Conservation (phyloP, 2,888 invertebrate genomes). For the Amphiduros pacificus region DNA sequence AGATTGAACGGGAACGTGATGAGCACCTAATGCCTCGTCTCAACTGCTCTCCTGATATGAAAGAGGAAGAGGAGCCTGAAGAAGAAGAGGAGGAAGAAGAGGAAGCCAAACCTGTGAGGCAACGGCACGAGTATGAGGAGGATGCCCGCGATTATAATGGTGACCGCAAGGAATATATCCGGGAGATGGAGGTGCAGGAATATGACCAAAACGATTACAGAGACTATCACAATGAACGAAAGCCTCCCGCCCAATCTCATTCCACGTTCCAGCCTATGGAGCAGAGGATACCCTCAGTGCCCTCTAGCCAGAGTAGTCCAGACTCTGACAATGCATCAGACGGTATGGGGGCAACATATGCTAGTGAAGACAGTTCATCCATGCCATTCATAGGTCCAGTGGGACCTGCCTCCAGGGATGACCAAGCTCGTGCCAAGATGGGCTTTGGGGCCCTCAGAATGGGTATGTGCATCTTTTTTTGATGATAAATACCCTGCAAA, state of each 20-base stretch:
- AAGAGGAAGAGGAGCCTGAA: too few species aligned
- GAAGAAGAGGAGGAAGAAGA: too few species aligned
- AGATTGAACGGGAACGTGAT: constrained; percentile 75
- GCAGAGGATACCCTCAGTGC: background rate
- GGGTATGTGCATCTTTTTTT: constrained; percentile 1
- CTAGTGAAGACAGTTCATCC: constrained; percentile 32
- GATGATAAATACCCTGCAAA: background rate
- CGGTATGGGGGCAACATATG: background rate
- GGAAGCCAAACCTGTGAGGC: too few species aligned
- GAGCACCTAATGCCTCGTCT: constrained; percentile 82
- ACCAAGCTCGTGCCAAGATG: constrained; percentile 32
- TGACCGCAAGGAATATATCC: too few species aligned
- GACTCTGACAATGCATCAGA: constrained; percentile 10
- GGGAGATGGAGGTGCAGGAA: too few species aligned
- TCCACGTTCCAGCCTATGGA: background rate
- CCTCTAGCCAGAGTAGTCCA: constrained; percentile 15
- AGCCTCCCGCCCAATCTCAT: background rate
- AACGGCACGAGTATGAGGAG: too few species aligned
- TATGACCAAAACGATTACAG: too few species aligned
- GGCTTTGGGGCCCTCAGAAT: constrained; percentile 48
- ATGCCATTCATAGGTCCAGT: constrained; percentile 38
- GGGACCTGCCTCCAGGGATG: constrained; percentile 36
- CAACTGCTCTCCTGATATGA: constrained; percentile 69
- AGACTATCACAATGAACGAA: too few species aligned
- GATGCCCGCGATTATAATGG: too few species aligned